These are phyloP conservation scores for Hemibagrus wyckioides DNA, from an alignment of 2,113 vertebrate genomes.

Conservation along the genomic window DNA sequence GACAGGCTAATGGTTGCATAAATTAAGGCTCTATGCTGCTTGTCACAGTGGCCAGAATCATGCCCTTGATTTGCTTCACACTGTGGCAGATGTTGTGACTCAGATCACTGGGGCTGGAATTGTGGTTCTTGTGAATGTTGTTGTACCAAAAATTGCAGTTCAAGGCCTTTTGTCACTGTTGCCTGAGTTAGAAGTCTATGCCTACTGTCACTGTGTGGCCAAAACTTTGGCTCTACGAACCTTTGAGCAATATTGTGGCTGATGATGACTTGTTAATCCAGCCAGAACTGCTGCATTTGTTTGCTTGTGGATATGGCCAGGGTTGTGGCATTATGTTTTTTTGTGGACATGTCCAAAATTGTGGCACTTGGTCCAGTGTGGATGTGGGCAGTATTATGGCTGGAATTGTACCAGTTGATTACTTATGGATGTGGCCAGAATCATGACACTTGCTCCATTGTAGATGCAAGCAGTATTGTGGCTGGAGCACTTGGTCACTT, in stretches of 20 bases:
- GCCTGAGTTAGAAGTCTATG: not conserved
- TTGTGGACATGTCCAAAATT: not conserved
- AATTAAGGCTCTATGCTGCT: not conserved
- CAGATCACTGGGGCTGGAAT: not conserved
- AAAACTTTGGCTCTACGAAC: not conserved
- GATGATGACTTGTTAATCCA: too few species aligned
- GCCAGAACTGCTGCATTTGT: too few species aligned
- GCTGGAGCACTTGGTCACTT: not conserved
- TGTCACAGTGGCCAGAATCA: not conserved
- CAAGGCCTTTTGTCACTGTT: not conserved
- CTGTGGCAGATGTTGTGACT: not conserved
- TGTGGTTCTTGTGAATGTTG: not conserved
- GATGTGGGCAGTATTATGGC: too few species aligned
- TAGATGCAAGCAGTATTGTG: not conserved
- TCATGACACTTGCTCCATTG: not conserved
- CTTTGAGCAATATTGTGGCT: not conserved
- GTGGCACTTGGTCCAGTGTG: not conserved
- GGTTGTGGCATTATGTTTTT: too few species aligned
- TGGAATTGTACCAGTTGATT: not conserved
- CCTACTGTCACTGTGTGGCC: not conserved
- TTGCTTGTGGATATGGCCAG: too few species aligned
- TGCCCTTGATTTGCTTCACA: not conserved
- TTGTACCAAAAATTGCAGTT: not conserved
- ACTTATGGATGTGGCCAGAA: not conserved
- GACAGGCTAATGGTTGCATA: not conserved